These are phyloP conservation scores for Brienomyrus brachyistius DNA, from an alignment of 2,113 vertebrate genomes.

Conservation along the genomic window DNA sequence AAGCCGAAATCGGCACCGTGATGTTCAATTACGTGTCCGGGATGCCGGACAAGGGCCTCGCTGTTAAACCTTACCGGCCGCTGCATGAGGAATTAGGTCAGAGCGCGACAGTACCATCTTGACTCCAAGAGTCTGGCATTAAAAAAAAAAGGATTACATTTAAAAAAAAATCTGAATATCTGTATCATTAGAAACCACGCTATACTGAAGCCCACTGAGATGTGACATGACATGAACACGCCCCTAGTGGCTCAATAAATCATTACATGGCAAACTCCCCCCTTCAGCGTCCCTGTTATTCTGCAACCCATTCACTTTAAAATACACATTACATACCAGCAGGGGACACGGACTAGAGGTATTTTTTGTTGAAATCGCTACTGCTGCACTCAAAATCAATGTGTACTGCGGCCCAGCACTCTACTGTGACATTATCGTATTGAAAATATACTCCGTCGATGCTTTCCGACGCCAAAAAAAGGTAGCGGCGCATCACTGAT, in stretches of 20 bases:
- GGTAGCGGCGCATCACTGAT: constrained; percentile 39
- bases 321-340: constrained; percentile 24
- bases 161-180: not conserved
- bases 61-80: not conserved
- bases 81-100: not conserved
- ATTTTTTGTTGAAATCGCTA: constrained; percentile 15
- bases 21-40: not conserved
- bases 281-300: constrained; percentile 44
- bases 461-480: constrained; percentile 44
- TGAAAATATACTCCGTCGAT: constrained; percentile 52
- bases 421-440: constrained; percentile 51
- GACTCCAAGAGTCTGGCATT: constrained; percentile 11
- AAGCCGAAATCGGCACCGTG: not conserved
- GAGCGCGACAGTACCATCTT: not conserved
- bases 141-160: constrained; percentile 18
- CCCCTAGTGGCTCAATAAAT: constrained; percentile 44
- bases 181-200: constrained; percentile 8
- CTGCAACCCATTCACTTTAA: constrained; percentile 32
- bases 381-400: constrained; percentile 1
- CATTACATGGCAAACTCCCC: constrained; percentile 35
- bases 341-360: not conserved
- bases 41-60: not conserved
- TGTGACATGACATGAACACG: constrained; percentile 41
- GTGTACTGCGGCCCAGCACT: constrained; percentile 36
- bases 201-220: constrained; percentile 35